These are phyloP conservation scores for Rhynchonycteris naso DNA, from an alignment of 2,797 vertebrate genomes.

Conservation along the genomic window DNA sequence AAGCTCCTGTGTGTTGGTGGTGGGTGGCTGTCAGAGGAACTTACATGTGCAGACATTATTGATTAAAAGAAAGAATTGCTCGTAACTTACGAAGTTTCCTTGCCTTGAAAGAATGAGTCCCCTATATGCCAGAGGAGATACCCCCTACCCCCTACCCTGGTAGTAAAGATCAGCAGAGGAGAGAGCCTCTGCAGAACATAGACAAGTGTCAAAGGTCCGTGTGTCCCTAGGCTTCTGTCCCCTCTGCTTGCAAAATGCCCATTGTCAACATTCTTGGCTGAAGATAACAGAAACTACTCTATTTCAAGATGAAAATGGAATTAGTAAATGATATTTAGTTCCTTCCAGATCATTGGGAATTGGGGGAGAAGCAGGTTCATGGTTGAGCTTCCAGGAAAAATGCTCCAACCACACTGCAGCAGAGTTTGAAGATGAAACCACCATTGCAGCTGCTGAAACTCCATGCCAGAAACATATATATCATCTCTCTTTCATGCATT, in stretches of 20 bases:
- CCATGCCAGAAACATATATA: background rate
- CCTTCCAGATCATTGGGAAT: background rate
- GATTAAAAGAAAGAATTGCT: slow-evolving; percentile 13
- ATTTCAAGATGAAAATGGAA: slow-evolving; percentile 11
- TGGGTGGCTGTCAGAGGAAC: background rate
- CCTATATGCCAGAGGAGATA: background rate
- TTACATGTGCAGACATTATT: background rate
- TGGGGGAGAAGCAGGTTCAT: background rate
- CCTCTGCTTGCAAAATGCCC: background rate
- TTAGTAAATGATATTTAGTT: slow-evolving; percentile 1
- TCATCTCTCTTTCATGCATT: background rate
- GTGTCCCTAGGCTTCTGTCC: background rate
- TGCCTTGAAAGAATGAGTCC: slow-evolving; percentile 25
- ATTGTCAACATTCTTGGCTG: background rate
- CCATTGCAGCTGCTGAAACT: background rate
- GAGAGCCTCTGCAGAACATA: background rate
- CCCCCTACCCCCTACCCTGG: background rate
- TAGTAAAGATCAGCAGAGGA: background rate
- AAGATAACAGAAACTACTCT: background rate
- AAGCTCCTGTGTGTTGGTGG: background rate
- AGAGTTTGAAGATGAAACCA: background rate
- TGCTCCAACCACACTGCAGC: background rate
- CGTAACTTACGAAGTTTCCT: slow-evolving; percentile 14
- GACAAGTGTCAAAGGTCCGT: background rate
- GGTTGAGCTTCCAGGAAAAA: slow-evolving; percentile 38